Base-by-base conservation (phyloP, 2,888 invertebrate species). In the Rosalia funebris region DNA sequence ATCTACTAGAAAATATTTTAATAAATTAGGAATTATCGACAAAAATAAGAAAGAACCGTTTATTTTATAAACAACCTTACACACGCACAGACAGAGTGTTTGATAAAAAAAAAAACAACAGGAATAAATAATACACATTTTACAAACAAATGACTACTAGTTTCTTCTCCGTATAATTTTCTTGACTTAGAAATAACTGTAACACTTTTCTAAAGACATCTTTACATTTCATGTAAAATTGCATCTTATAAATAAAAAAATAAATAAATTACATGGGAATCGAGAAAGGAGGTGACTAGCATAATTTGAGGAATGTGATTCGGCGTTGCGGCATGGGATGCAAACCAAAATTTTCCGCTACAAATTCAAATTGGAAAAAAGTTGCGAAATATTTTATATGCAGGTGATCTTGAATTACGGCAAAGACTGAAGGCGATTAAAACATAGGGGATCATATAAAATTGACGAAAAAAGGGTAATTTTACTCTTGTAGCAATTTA, bases 1-100 rank as follows among this genome's bases (percentile, higher is more conserved):
- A 62, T 62, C 62, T 62, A 62, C 32, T 53, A 54, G 54, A 57
- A 61, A 58, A 53, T 31, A 42, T 41, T 62, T 41, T 55, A 34
- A 62, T 62, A 62, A 62, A 62, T 61, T 57, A 62, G 52, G 53
- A 42, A 50, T 58, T 60, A 62, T 47, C 25, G 54, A 58, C 45
- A 55, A 57, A 39, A 57, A 36, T 39, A 39, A 46, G 39, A 50
- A 41, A 39, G 14, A 34, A 5, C 46, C 39, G 48, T 62, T 17
- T 54, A 39, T 45, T 48, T 34, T 16, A 55, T 58, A 54, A 55
- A 58, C 54, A 62, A 54, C 45, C 39, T 12, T 41, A 54, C 50
- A 47, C 47, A 62, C 15, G 11, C 11, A 10, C 5, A 34, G 2
- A 34, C 3, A 34, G 34, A 10, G 7, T 50, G 50, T 32, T 48